These are phyloP conservation scores for Aurelia sp. DNA, from an alignment of 30 jellyfish, hydroid and myxozoan species.

Conservation along the genomic window DNA sequence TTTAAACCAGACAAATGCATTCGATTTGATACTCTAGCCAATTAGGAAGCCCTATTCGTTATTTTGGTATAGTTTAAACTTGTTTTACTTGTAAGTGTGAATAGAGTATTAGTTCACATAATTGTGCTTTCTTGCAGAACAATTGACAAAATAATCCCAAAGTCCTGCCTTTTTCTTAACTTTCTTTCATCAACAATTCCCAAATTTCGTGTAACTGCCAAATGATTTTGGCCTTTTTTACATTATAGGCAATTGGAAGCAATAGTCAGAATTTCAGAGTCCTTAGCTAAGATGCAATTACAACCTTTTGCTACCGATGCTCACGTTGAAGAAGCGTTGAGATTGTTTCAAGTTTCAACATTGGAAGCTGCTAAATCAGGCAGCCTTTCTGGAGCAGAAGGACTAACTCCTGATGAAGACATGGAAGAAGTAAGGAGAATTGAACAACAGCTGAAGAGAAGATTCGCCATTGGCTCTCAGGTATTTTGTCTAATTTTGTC, in stretches of 20 bases:
- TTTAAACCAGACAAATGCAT: too few relatives aligned
- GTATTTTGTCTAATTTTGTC: constrained; percentile 24
- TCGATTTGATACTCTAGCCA: too few relatives aligned
- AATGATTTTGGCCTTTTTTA: background rate
- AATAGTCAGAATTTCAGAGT: constrained; percentile 88
- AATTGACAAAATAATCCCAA: too few relatives aligned
- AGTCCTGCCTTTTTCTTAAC: too few relatives aligned
- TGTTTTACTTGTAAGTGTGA: too few relatives aligned
- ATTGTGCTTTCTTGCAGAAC: too few relatives aligned
- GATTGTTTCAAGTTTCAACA: constrained; percentile 98
- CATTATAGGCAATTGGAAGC: constrained; percentile 94
- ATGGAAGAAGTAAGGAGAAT: constrained; percentile 93
- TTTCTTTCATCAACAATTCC: too few relatives aligned
- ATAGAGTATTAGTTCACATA: too few relatives aligned
- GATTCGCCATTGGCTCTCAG: constrained; percentile 99
- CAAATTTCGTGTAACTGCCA: too few relatives aligned
- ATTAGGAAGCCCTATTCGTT: too few relatives aligned
- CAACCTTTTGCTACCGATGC: constrained; percentile 93
- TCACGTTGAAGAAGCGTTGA: constrained; percentile 96
- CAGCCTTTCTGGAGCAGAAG: constrained; percentile 98
- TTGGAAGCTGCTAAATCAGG: constrained; percentile 98
- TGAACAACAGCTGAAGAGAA: constrained; percentile 87
- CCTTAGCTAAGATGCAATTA: constrained; percentile 97
- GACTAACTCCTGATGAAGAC: constrained; percentile 95
- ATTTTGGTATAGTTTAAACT: too few relatives aligned